These are phyloP conservation scores for Andrena fulva DNA, from an alignment of 2,888 invertebrate species.

Conservation along the genomic window DNA sequence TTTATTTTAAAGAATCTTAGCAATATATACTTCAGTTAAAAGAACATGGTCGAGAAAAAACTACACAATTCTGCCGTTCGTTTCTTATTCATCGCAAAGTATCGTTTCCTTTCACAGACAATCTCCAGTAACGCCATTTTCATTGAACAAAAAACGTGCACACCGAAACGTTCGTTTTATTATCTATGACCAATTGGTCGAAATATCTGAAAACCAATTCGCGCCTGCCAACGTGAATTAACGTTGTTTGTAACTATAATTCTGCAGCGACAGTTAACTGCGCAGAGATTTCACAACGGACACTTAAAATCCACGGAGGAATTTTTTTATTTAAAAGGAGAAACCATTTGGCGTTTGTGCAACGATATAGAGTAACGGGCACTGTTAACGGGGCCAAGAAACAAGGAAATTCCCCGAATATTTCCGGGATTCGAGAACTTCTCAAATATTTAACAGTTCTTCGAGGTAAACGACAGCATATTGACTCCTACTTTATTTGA, in stretches of 20 bases:
- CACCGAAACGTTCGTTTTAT: slow-evolving; percentile 54
- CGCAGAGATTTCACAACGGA: slow-evolving; percentile 16
- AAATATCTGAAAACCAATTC: slow-evolving; percentile 38
- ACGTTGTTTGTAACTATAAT: slow-evolving; percentile 1
- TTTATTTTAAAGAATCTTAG: not conserved
- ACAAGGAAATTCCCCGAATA: slow-evolving; percentile 3
- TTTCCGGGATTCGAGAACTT: slow-evolving; percentile 22
- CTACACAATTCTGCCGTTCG: not conserved
- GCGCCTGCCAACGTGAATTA: slow-evolving; percentile 1
- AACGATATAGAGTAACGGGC: not conserved
- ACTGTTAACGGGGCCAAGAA: slow-evolving; percentile 6
- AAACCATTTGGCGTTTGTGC: not conserved
- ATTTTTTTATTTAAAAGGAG: slow-evolving; percentile 12
- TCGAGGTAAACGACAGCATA: slow-evolving; percentile 41
- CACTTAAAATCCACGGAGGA: slow-evolving; percentile 1
- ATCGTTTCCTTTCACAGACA: slow-evolving; percentile 25
- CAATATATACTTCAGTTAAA: not conserved
- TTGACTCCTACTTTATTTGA: slow-evolving; percentile 47
- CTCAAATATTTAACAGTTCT: slow-evolving; percentile 60
- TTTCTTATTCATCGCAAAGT: slow-evolving; percentile 1
- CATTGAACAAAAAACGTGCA: slow-evolving; percentile 38
- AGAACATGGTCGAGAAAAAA: too few relatives aligned
- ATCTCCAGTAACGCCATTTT: slow-evolving; percentile 29
- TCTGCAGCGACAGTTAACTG: not conserved
- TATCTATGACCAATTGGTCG: slow-evolving; percentile 44